phyloP scores from a whole-genome alignment of 1,140 invertebrate genomes.

The Augochlora pura region DNA sequence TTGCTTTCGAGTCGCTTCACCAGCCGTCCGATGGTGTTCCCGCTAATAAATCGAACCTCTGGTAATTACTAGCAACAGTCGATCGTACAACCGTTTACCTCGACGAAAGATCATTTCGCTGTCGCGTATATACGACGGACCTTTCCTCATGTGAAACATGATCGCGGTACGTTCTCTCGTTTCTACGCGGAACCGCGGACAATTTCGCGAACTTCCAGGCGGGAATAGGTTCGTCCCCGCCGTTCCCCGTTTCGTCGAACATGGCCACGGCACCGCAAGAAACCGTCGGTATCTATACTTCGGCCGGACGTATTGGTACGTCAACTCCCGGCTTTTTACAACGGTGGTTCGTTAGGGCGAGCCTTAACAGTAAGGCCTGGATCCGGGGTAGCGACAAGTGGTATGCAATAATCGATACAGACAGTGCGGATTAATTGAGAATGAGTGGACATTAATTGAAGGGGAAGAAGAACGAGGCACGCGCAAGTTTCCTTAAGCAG shows the following conservation, averaged over 20 bases:
- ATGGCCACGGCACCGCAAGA: constrained; percentile 6
- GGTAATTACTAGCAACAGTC: constrained; percentile 2
- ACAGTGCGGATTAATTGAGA: constrained; percentile 75
- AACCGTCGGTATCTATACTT: constrained; percentile 30
- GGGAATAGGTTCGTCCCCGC: constrained; percentile 28
- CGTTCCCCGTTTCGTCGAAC: constrained; percentile 43
- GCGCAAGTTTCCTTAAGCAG: constrained; percentile 65
- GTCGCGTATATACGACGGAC: background rate
- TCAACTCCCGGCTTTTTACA: constrained; percentile 52
- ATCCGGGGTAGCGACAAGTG: constrained; percentile 61
- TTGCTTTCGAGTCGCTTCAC: background rate
- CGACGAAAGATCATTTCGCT: background rate
- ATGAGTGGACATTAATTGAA: constrained; percentile 68
- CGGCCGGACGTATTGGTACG: constrained; percentile 37
- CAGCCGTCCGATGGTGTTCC: background rate
- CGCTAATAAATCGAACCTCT: background rate
- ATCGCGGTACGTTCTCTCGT: constrained; percentile 17
- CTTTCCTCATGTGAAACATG: constrained; percentile 35
- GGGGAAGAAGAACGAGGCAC: constrained; percentile 61
- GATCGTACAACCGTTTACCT: background rate
- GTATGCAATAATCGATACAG: constrained; percentile 71
- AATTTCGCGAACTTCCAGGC: constrained; percentile 37
- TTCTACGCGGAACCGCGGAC: constrained; percentile 26
- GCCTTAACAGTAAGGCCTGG: constrained; percentile 51
- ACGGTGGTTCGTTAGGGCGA: constrained; percentile 45